Evolutionary conservation across 2,888 invertebrate genomes (phyloP), one percentile per base, ranked within the genome.

Genomic region (Tanypteryx hageni): DNA sequence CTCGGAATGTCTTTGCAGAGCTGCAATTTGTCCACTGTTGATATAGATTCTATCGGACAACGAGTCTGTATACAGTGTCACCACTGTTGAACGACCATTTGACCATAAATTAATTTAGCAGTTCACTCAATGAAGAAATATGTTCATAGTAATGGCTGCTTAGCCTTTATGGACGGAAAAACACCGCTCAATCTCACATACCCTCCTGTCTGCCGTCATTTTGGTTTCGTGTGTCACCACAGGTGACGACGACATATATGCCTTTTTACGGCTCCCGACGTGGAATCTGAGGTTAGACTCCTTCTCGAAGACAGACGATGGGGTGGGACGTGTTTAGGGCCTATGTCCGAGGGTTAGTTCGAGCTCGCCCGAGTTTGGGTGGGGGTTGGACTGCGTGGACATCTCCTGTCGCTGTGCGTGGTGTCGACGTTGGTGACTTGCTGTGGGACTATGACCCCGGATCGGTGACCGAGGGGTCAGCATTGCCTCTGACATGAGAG

Each of bases 401-500:
- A 56, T 85, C 85, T 85, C 85, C 85, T 10, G 68, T 68, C 68
- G 56, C 16, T 14, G n/a, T 56, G 84, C 56, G n/a, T 22, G 57
- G 18, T 18, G 85, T 22, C 56, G 85, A 85, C 56, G 22, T 57
- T 85, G 85, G 56, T 56, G 57, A 84, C 84, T 44, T n/a, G 57
- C 11, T 5, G 18, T 85, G 18, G 85, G 85, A 85, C 85, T 85
- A n/a, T 58, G 31, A 61, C 61, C 22, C 59, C 86, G 86, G 61
- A 86, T 86, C 61, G 86, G 31, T 13, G 27, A 86, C 86, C 86
- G 22, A 27, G 86, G 18, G 86, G 86, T 86, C 86, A 27, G 27
- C 27, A 57, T 61, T 59, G 59, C 86, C 31, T 57, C 18, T 86
- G 86, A 86, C 86, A 86, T 61, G 27, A 22, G 22, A 16, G 31